A percentile compares a stretch with the other conserved stretches of the same genome.
Conservation (phyloP, 2,797 vertebrate species). For the Eulemur coronatus region DNA sequence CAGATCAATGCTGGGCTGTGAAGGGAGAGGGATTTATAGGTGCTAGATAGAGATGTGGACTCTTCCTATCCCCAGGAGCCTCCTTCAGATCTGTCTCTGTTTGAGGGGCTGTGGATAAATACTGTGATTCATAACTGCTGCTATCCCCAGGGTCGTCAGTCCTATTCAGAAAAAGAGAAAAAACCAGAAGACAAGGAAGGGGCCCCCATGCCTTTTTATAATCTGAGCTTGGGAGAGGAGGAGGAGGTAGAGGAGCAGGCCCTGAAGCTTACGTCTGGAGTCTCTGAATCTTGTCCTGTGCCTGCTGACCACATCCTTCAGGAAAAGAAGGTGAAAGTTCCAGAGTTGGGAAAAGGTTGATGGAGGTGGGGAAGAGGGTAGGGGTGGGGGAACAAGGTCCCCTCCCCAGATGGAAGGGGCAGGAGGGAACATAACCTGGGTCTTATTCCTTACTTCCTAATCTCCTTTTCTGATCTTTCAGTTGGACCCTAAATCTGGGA, state of each 20-base stretch:
- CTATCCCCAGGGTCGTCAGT: neutral
- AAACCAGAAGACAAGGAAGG: neutral
- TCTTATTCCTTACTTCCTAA: neutral
- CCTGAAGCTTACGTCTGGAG: neutral
- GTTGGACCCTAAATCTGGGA: neutral
- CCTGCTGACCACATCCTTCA: conserved; percentile 46
- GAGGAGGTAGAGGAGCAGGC: neutral
- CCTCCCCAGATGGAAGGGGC: neutral
- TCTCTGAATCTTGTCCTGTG: neutral
- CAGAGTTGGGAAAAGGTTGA: neutral
- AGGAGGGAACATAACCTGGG: neutral
- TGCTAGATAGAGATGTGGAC: neutral
- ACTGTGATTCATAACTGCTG: neutral
- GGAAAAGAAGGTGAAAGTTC: conserved; percentile 66
- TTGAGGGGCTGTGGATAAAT: neutral
- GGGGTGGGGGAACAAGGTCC: neutral
- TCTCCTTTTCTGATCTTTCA: neutral
- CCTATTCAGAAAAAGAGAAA: conserved; percentile 4
- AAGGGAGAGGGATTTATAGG: neutral
- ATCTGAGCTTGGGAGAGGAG: conserved; percentile 51
- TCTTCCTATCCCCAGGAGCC: neutral
- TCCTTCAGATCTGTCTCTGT: neutral
- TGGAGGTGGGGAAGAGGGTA: neutral
- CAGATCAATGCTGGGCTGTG: neutral
- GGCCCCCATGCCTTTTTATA: conserved; percentile 59